phyloP scores from a whole-genome alignment of 2,113 vertebrate genomes.

The Capreolus pygargus region DNA sequence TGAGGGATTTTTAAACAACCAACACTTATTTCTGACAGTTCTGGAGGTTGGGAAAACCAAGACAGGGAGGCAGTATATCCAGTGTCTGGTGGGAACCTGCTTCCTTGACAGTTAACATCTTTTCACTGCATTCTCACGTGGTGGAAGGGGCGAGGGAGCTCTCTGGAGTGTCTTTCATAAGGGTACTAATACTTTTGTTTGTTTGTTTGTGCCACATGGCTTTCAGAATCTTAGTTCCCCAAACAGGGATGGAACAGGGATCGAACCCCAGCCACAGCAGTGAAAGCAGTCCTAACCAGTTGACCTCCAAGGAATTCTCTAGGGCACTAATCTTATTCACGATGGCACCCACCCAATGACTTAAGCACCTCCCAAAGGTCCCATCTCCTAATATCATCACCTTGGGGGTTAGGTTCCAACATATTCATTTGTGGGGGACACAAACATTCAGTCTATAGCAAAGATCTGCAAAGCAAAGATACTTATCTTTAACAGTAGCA shows the following conservation, averaged over 20 bases:
- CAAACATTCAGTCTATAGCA: background rate
- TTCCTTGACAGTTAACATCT: background rate
- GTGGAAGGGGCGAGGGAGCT: background rate
- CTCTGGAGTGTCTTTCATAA: background rate
- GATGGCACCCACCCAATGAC: background rate
- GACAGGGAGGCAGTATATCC: background rate
- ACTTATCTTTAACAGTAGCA: slow-evolving; percentile 2
- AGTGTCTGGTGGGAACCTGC: background rate
- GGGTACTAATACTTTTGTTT: background rate
- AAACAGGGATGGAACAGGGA: background rate
- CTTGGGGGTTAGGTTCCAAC: background rate
- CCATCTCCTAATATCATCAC: background rate
- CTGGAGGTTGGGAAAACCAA: background rate
- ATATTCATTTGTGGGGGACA: background rate
- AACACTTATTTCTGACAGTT: background rate
- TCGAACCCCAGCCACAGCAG: background rate
- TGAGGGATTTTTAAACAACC: background rate
- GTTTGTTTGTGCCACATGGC: background rate
- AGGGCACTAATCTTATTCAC: background rate
- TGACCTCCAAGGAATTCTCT: background rate
- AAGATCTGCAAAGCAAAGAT: background rate
- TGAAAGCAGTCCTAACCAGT: background rate
- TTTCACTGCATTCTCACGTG: background rate
- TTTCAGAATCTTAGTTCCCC: background rate
- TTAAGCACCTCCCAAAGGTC: background rate